Percentiles rank a stretch among this genome's conserved stretches.
Conservation (phyloP, 2,113 vertebrate species). For the Pipra filicauda region DNA sequence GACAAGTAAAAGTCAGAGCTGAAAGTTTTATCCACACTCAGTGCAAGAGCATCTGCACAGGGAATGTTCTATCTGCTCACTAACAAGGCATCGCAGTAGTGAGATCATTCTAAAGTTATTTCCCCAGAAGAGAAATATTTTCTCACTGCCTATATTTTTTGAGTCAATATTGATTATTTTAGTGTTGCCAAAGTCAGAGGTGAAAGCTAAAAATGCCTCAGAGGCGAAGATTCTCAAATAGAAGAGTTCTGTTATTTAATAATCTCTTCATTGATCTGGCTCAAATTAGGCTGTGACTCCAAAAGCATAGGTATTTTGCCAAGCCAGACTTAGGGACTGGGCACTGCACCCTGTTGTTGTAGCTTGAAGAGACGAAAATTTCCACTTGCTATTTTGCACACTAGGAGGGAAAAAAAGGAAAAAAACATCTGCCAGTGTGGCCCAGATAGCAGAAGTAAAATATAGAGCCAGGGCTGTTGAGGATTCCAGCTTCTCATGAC, state of each 20-base stretch:
- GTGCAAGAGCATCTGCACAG: neutral
- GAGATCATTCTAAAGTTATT: neutral
- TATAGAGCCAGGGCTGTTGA: neutral
- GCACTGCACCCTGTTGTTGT: neutral
- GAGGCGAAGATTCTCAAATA: neutral
- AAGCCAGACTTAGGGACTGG: neutral
- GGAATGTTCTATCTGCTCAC: neutral
- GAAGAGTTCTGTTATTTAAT: constrained; percentile 29
- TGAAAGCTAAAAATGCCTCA: constrained; percentile 5
- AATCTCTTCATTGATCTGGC: neutral
- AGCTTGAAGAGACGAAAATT: neutral
- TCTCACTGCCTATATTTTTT: neutral
- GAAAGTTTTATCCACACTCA: neutral
- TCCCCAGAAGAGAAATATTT: neutral
- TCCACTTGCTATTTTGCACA: neutral
- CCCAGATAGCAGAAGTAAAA: neutral
- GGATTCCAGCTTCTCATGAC: neutral
- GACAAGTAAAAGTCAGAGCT: neutral
- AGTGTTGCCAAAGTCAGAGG: neutral
- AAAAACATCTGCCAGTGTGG: neutral
- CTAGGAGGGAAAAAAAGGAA: rapidly evolving
- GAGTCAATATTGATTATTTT: constrained; percentile 11
- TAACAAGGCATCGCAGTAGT: neutral
- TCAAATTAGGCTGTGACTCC: neutral
- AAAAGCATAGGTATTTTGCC: neutral